Percentiles rank a stretch among this genome's conserved stretches.
These are phyloP conservation scores for Marasmarcha lunaedactyla DNA, from an alignment of 2,888 invertebrate genomes.

Conservation along the genomic window DNA sequence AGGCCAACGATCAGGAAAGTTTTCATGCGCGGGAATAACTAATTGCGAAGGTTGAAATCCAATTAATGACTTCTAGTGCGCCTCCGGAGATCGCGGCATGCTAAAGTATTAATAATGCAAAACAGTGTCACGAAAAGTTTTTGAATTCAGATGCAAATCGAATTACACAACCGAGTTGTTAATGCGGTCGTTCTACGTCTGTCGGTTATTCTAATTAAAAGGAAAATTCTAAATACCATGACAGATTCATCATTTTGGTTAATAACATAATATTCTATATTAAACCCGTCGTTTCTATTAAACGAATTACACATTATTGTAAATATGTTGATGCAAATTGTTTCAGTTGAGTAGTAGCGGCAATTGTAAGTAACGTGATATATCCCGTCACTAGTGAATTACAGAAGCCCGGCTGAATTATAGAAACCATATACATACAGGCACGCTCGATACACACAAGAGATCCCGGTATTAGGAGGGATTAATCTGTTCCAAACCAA, in stretches of 20 bases:
- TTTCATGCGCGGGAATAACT: constrained; percentile 71
- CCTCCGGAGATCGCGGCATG: constrained; percentile 56
- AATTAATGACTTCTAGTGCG: constrained; percentile 68
- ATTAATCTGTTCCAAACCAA: constrained; percentile 52
- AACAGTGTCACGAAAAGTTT: constrained; percentile 70
- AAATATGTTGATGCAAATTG: too few species aligned
- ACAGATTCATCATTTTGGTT: too few species aligned
- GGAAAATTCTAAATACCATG: constrained; percentile 27
- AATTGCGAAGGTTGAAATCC: constrained; percentile 70
- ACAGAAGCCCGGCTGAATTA: constrained; percentile 58
- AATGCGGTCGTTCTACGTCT: constrained; percentile 24
- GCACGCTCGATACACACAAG: constrained; percentile 50
- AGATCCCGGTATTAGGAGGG: constrained; percentile 49
- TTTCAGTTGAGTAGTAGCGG: too few species aligned
- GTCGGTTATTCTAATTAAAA: constrained; percentile 1
- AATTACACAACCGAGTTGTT: constrained; percentile 65
- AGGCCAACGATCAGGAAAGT: constrained; percentile 70
- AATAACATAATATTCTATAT: too few species aligned
- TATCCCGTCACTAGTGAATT: constrained; percentile 51
- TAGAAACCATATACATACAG: constrained; percentile 62
- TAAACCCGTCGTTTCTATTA: too few species aligned
- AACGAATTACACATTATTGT: too few species aligned
- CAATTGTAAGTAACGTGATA: constrained; percentile 51
- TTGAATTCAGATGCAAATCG: constrained; percentile 67
- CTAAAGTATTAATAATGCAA: constrained; percentile 70